Evolutionary conservation across 2,113 vertebrate genomes (phyloP).

Genomic region (Actenoides hombroni): DNA sequence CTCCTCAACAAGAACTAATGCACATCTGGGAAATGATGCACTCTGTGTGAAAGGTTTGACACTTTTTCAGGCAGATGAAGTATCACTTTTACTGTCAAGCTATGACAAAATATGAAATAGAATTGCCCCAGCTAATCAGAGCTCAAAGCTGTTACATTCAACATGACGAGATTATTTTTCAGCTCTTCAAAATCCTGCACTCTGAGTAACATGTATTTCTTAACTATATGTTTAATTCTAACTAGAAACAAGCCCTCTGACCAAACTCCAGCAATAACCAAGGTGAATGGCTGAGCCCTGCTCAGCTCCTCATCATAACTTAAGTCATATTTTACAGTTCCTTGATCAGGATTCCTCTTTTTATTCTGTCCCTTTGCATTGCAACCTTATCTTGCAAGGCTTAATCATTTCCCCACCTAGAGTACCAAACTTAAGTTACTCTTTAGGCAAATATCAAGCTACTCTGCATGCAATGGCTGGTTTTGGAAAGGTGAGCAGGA

Average conservation of each 20-base stretch:
- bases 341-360: not conserved
- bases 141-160: not conserved
- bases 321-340: not conserved
- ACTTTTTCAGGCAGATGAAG: not conserved
- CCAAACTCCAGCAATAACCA: not conserved
- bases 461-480: not conserved
- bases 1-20: constrained; percentile 1
- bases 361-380: not conserved
- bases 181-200: not conserved
- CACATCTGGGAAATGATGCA: not conserved
- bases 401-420: not conserved
- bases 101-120: not conserved
- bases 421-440: not conserved
- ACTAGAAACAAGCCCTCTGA: not conserved
- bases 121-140: not conserved
- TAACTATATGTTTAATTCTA: not conserved
- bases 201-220: not conserved
- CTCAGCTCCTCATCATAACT: not conserved
- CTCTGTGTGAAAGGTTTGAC: not conserved
- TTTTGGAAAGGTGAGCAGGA: not conserved
- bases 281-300: not conserved
- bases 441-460: not conserved
- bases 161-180: not conserved
- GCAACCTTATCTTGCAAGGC: not conserved
- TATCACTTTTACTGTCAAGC: not conserved